phyloP scores from a whole-genome alignment of 1,140 invertebrate species.

The Manduca sexta region DNA sequence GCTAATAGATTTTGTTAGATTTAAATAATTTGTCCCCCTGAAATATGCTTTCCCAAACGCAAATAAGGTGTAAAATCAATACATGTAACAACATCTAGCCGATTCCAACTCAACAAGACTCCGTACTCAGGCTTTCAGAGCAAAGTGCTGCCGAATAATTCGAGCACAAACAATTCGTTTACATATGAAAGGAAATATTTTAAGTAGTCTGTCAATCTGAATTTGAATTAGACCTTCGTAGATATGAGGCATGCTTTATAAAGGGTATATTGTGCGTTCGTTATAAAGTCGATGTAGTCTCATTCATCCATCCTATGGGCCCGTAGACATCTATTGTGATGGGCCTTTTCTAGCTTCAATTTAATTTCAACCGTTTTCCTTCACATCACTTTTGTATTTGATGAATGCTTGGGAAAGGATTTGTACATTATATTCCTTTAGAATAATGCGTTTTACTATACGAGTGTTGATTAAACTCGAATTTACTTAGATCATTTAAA shows the following conservation, averaged over 20 bases:
- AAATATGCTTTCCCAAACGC: no score
- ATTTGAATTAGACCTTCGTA: constrained; percentile 29
- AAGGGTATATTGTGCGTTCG: constrained; percentile 41
- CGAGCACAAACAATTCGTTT: constrained; percentile 8
- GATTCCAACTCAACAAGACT: background rate
- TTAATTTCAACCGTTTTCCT: constrained; percentile 47
- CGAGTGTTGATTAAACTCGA: no score
- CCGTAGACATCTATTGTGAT: constrained; percentile 40
- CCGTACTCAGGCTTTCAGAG: background rate
- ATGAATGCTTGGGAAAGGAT: background rate
- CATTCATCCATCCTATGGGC: constrained; percentile 38
- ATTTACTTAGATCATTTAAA: background rate
- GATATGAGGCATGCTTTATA: constrained; percentile 32
- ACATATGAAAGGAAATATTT: constrained; percentile 25
- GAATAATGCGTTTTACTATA: no score
- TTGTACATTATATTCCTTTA: no score
- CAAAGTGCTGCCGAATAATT: constrained; percentile 3
- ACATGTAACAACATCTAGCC: no score
- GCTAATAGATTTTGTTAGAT: no score
- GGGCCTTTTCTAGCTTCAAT: constrained; percentile 46
- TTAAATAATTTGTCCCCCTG: no score
- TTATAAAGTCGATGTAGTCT: constrained; percentile 45
- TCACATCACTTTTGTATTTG: constrained; percentile 26
- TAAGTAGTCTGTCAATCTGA: constrained; percentile 26
- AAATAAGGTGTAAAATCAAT: no score